Percentiles rank a stretch among this genome's conserved stretches.
phyloP scores from a whole-genome alignment of 2,888 invertebrate genomes.

The Epiblema foenella region DNA sequence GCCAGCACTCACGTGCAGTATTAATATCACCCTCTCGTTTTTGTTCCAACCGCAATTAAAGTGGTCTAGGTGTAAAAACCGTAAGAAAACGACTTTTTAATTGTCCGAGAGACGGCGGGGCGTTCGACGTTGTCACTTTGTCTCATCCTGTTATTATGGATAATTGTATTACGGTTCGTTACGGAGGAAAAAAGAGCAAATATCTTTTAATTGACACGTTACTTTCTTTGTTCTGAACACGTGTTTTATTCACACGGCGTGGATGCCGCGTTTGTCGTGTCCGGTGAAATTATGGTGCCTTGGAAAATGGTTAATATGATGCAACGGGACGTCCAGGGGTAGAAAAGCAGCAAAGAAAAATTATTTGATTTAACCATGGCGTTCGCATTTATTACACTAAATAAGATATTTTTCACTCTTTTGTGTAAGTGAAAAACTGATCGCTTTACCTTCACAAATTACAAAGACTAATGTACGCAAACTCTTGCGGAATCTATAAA shows the following conservation, averaged over 20 bases:
- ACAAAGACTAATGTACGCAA: too few species aligned
- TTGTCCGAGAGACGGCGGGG: slow-evolving; percentile 78
- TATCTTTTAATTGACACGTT: slow-evolving; percentile 79
- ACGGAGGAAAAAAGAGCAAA: slow-evolving; percentile 79
- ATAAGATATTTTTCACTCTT: too few species aligned
- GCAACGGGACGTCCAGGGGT: background rate
- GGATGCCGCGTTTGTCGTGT: slow-evolving; percentile 36
- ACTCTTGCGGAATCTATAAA: too few species aligned
- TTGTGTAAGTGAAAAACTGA: too few species aligned
- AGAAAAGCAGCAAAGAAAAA: background rate
- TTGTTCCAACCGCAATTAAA: slow-evolving; percentile 73
- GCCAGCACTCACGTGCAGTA: slow-evolving; percentile 49
- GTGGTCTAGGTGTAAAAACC: slow-evolving; percentile 80
- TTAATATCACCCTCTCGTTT: slow-evolving; percentile 61
- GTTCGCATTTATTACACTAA: background rate
- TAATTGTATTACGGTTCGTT: slow-evolving; percentile 85
- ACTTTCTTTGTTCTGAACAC: slow-evolving; percentile 81
- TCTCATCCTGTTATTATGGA: slow-evolving; percentile 83
- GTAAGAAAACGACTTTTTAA: slow-evolving; percentile 83
- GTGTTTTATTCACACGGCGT: slow-evolving; percentile 71
- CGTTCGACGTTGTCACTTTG: slow-evolving; percentile 73
- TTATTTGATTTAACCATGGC: background rate
- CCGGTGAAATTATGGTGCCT: slow-evolving; percentile 22
- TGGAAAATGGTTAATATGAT: slow-evolving; percentile 6
- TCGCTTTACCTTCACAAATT: too few species aligned